Conservation (phyloP, 2,113 vertebrate species). For the Nothoprocta pentlandii region DNA sequence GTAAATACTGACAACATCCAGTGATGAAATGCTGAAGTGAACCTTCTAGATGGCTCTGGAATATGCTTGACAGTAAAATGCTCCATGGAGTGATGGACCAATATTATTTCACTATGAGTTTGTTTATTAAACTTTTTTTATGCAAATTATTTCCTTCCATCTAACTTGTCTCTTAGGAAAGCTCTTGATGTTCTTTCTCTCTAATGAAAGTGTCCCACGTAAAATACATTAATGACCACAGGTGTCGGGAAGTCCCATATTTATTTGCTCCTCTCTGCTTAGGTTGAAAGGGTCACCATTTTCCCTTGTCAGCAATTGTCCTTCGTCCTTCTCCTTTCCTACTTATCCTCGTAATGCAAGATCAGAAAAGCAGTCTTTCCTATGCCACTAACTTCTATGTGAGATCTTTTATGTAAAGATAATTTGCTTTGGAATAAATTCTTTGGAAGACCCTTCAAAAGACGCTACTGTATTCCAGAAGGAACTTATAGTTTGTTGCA, state of each 20-base stretch:
- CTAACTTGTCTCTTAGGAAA: constrained; percentile 12
- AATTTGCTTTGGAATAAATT: constrained; percentile 17
- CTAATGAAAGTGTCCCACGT: not conserved
- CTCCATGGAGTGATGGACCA: not conserved
- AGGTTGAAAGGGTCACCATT: not conserved
- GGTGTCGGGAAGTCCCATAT: not conserved
- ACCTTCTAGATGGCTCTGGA: not conserved
- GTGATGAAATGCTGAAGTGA: not conserved
- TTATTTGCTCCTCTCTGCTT: not conserved
- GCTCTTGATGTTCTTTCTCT: constrained; percentile 16
- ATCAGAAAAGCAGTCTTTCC: not conserved
- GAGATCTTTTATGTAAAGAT: not conserved
- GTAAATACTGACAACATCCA: not conserved
- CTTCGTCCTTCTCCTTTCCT: not conserved
- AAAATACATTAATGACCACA: not conserved
- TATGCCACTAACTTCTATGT: not conserved
- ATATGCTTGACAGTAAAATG: not conserved
- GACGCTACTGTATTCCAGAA: not conserved
- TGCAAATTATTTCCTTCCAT: not conserved
- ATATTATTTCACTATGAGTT: constrained; percentile 32
- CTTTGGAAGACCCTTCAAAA: not conserved
- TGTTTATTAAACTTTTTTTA: constrained; percentile 53
- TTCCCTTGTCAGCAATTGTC: not conserved
- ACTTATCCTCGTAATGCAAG: not conserved
- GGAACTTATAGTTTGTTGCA: not conserved